Evolutionary conservation across 2,888 invertebrate genomes (phyloP).

Genomic region (Andrena bicolor): DNA sequence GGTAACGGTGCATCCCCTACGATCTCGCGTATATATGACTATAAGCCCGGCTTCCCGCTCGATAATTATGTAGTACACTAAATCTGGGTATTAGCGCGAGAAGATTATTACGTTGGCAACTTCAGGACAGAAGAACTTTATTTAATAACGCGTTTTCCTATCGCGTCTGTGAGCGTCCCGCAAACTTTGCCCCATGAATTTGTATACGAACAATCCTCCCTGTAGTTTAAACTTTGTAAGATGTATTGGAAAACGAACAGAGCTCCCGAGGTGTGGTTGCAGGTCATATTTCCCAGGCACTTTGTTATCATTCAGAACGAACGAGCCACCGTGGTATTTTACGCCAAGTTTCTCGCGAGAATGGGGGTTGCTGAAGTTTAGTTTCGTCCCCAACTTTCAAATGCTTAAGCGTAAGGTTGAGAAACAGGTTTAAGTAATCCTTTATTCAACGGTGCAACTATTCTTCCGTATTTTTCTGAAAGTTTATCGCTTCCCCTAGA

Average conservation of each 20-base stretch:
- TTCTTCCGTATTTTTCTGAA: neutral
- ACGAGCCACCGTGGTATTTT: neutral
- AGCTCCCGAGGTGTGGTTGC: no score
- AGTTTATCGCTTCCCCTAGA: conserved; percentile 8
- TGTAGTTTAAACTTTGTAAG: no score
- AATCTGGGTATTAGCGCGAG: neutral
- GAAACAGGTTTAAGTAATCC: neutral
- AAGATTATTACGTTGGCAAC: conserved; percentile 1
- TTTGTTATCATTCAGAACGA: neutral
- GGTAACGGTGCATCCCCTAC: neutral
- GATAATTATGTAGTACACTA: neutral
- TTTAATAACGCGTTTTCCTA: neutral
- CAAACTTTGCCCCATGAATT: no score
- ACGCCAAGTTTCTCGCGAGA: neutral
- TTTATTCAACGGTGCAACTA: no score
- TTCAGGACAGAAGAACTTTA: neutral
- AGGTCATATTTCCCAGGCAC: neutral
- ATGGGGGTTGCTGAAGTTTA: neutral
- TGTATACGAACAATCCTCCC: no score
- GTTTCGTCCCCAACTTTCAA: neutral
- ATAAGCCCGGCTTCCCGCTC: neutral
- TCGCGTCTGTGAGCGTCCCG: no score
- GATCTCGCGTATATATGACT: no score
- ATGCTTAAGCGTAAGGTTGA: neutral
- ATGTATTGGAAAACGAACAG: no score